Evolutionary conservation across 2,797 vertebrate species (phyloP).

Genomic region (Pelodytes ibericus): DNA sequence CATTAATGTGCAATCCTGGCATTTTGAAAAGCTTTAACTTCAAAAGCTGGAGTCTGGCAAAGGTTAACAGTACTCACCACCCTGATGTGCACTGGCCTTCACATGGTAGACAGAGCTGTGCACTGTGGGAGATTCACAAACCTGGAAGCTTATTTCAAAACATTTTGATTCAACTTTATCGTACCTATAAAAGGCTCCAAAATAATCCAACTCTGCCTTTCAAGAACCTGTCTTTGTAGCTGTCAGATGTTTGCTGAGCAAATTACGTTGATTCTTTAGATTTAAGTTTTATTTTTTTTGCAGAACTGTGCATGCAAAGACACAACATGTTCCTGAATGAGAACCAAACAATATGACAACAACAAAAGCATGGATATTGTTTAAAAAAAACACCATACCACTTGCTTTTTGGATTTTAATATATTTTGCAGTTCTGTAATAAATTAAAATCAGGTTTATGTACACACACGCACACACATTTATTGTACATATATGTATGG

Average conservation of each 20-base stretch:
- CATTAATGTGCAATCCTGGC: constrained; percentile 7
- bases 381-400: no score
- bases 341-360: no score
- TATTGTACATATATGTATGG: no score
- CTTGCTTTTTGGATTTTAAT: no score
- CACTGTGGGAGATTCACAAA: constrained; percentile 1
- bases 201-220: constrained; percentile 10
- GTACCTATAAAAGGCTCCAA: neutral
- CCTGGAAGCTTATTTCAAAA: constrained; percentile 17
- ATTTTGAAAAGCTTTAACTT: constrained; percentile 20
- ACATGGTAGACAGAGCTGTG: neutral
- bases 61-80: constrained; percentile 5
- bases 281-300: constrained; percentile 19
- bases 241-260: constrained; percentile 22
- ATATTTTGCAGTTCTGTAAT: no score
- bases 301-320: no score
- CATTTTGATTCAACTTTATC: constrained; percentile 34
- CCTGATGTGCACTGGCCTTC: constrained; percentile 6
- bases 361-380: no score
- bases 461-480: no score
- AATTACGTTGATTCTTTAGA: constrained; percentile 9
- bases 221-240: constrained; percentile 19
- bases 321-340: no score
- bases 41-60: constrained; percentile 25
- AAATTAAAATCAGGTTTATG: no score